Evolutionary conservation across 1,140 invertebrate species (phyloP).

Genomic region (Bombus pascuorum): DNA sequence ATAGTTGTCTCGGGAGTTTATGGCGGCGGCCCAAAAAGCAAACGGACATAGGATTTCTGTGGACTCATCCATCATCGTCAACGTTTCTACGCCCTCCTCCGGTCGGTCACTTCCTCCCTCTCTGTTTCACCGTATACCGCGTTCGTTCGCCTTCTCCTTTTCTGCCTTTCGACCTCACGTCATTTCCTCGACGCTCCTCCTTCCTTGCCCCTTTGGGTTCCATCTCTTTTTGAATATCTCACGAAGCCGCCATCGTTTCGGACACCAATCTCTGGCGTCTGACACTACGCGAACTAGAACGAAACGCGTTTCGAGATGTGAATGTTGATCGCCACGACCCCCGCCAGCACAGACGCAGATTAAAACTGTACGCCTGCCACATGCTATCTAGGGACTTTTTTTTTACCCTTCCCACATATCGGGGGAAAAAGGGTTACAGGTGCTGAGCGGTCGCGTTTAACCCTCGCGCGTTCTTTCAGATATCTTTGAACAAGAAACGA

Average conservation of each 20-base stretch:
- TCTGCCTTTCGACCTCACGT: conserved; percentile 54
- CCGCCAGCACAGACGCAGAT: neutral
- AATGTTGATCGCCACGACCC: conserved; percentile 45
- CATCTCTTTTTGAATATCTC: conserved; percentile 72
- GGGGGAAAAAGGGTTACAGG: neutral
- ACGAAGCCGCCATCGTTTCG: conserved; percentile 72
- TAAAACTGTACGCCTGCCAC: conserved; percentile 36
- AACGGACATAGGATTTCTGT: conserved; percentile 73
- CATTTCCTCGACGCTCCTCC: conserved; percentile 65
- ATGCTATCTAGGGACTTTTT: conserved; percentile 29
- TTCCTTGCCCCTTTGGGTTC: conserved; percentile 55
- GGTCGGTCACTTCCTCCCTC: conserved; percentile 54
- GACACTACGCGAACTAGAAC: conserved; percentile 53
- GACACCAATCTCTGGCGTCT: conserved; percentile 53
- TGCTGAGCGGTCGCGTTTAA: neutral
- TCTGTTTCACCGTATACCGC: conserved; percentile 47
- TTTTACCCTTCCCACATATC: neutral
- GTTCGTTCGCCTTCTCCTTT: conserved; percentile 6
- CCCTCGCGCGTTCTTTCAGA: neutral
- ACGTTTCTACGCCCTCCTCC: conserved; percentile 69
- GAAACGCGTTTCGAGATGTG: conserved; percentile 59
- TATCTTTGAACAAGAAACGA: too few species aligned
- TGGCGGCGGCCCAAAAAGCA: conserved; percentile 72
- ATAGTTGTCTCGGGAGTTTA: conserved; percentile 51
- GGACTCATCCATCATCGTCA: conserved; percentile 79